Evolutionary conservation across 2,113 vertebrate genomes (phyloP).

Genomic region (Oreochromis tanganicae): DNA sequence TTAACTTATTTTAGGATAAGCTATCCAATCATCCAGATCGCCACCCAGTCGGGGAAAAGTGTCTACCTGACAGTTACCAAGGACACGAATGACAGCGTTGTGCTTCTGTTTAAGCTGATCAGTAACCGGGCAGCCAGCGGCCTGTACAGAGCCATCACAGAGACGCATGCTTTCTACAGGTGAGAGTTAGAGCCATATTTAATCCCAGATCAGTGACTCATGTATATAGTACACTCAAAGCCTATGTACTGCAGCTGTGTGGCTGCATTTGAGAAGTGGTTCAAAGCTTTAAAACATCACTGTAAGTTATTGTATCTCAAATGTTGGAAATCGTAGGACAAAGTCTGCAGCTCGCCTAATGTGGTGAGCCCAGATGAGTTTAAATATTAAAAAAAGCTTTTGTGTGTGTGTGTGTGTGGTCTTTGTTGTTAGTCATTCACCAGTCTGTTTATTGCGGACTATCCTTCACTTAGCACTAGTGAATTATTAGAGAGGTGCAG

Average conservation of each 20-base stretch:
- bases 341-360: background rate
- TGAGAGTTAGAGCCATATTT: constrained; percentile 33
- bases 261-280: background rate
- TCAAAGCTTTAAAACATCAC: background rate
- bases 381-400: background rate
- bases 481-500: background rate
- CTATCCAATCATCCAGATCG: constrained; percentile 97
- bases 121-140: constrained; percentile 95
- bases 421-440: background rate
- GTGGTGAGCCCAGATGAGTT: background rate
- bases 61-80: constrained; percentile 94
- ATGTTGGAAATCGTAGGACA: background rate
- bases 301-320: background rate
- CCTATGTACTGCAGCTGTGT: background rate
- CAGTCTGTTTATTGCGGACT: background rate
- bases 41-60: constrained; percentile 96
- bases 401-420: background rate
- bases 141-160: constrained; percentile 92
- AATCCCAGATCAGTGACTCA: background rate
- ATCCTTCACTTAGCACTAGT: background rate
- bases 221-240: background rate
- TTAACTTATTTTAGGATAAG: constrained; percentile 71
- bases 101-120: constrained; percentile 92
- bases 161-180: constrained; percentile 98
- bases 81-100: constrained; percentile 88